Conservation (phyloP, 2,888 invertebrate genomes). For the Drosophila greeni region DNA sequence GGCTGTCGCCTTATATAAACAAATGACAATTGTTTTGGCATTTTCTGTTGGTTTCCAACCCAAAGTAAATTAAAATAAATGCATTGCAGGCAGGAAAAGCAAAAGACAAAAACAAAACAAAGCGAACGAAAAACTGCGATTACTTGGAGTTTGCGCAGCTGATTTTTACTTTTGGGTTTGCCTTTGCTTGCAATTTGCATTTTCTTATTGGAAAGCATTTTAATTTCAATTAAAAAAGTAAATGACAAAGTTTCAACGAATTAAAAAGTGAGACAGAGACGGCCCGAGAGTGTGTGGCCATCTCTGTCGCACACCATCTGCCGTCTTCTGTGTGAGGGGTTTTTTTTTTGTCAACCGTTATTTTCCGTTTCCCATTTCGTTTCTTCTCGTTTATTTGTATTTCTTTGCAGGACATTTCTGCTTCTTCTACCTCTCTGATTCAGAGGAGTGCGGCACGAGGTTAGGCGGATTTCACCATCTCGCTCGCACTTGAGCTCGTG, state of each 20-base stretch:
- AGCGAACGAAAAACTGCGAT: constrained; percentile 14
- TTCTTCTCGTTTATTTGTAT: constrained; percentile 41
- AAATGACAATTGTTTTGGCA: constrained; percentile 77
- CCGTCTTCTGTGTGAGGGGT: constrained; percentile 43
- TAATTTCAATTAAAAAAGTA: constrained; percentile 75
- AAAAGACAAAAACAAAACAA: constrained; percentile 11
- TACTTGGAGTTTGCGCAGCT: constrained; percentile 61
- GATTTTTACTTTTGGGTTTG: constrained; percentile 42
- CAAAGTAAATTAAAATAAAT: constrained; percentile 73
- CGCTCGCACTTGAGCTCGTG: constrained; percentile 24
- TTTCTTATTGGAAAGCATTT: constrained; percentile 71
- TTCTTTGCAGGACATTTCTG: constrained; percentile 45
- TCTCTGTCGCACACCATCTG: constrained; percentile 26
- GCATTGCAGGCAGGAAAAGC: constrained; percentile 46
- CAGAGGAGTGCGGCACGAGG: constrained; percentile 60
- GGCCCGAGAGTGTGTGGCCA: constrained; percentile 2
- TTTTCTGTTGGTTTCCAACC: constrained; percentile 57
- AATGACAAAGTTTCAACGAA: constrained; percentile 66
- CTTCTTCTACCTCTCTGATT: constrained; percentile 49
- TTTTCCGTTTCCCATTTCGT: constrained; percentile 56
- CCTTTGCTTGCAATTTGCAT: constrained; percentile 29
- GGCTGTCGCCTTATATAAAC: constrained; percentile 67
- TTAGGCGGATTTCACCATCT: neutral
- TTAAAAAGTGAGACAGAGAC: constrained; percentile 13
- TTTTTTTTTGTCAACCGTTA: constrained; percentile 63